Conservation (phyloP, 2,888 invertebrate species). For the Noctua pronuba region DNA sequence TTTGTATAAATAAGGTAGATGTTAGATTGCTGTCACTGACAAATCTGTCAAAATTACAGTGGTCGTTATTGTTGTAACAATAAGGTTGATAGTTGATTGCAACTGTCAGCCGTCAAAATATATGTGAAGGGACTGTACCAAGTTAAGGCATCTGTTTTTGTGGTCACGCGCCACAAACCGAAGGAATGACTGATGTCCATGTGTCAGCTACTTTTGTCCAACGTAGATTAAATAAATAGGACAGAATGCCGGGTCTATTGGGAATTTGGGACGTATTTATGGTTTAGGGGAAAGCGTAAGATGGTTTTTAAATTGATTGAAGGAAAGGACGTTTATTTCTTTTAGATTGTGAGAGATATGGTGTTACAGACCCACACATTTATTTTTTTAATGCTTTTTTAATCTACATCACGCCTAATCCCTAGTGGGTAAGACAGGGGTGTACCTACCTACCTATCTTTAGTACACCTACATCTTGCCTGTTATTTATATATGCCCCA, state of each 20-base stretch:
- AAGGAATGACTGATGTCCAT: slow-evolving; percentile 85
- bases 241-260: slow-evolving; percentile 42
- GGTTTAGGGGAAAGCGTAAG: slow-evolving; percentile 29
- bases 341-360: slow-evolving; percentile 34
- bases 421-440: too few species aligned
- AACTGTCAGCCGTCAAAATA: not conserved
- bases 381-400: too few species aligned
- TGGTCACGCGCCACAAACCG: slow-evolving; percentile 79
- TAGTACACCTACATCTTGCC: too few species aligned
- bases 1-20: not conserved
- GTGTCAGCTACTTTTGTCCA: slow-evolving; percentile 81
- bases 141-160: slow-evolving; percentile 83
- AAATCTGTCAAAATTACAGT: not conserved
- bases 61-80: not conserved
- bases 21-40: not conserved
- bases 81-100: not conserved
- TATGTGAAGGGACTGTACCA: slow-evolving; percentile 55
- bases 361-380: too few species aligned
- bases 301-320: slow-evolving; percentile 49
- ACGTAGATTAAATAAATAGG: slow-evolving; percentile 74
- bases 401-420: too few species aligned
- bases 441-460: too few species aligned
- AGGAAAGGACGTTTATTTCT: slow-evolving; percentile 34
- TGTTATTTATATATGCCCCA: too few species aligned
- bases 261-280: slow-evolving; percentile 50